Base-by-base conservation (phyloP, 2,888 invertebrate genomes). In the Helicoverpa assulta region DNA sequence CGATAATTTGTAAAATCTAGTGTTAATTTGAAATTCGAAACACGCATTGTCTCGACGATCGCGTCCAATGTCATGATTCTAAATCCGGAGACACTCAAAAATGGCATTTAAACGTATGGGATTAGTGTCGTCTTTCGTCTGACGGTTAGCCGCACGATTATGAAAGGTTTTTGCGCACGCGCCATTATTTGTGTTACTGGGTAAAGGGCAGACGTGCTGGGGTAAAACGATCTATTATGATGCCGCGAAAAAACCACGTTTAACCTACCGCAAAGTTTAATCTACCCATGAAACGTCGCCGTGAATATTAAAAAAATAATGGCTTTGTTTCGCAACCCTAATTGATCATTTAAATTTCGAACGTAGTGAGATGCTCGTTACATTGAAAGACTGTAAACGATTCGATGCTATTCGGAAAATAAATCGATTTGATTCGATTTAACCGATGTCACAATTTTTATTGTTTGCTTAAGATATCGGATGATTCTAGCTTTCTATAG, bases 121-220 rank as follows among this genome's bases (percentile, higher is more conserved):
- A 61, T 58, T 73, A 86, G 80, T 80, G 86, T 78, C 71, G 70
- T 61, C 72, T 86, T 87, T 91, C 52, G 75, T 70, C 72, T 85
- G 81, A 61, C 69, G 59, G 59, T 19, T 51, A 4, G 26, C 29
- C 58, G 72, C 55, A 65, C 67, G 78, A 82, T 87, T 83, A 86
- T 84, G 85, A 81, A 87, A 87, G 82, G 85, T 86, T 88, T 91
- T 89, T 88, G 89, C 88, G 84, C 85, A 85, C 86, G 84, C 85
- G 85, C 80, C 82, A 75, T 79, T 90, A 94, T 94, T 90, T 89
- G 89, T 94, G 94, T 94, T 89, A 94, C 90, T 94, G 82, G 95
- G 95, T 94, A 94, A 94, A 94, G 94, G 95, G 94, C 94, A 91
- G 89, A 90, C 89, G 88, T 85, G 86, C 76, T 70, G 73, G 21